Conservation (phyloP, 1,140 invertebrate species). For the Rhyzopertha dominica region DNA sequence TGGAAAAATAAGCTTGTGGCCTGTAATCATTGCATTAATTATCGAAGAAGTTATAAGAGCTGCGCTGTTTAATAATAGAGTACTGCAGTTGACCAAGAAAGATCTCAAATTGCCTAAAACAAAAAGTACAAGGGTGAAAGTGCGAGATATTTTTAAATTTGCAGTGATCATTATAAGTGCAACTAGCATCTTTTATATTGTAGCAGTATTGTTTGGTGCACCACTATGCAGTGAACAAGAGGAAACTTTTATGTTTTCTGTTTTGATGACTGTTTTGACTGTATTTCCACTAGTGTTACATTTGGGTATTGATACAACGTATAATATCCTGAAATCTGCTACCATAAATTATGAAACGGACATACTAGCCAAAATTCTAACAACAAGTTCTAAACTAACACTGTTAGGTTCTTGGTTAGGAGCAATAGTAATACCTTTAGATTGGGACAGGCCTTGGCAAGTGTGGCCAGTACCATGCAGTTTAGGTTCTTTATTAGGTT, state of each 20-base stretch:
- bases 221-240: slow-evolving; percentile 59
- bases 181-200: slow-evolving; percentile 52
- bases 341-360: slow-evolving; percentile 48
- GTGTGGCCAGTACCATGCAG: slow-evolving; percentile 74
- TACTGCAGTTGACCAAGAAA: too few relatives aligned
- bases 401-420: slow-evolving; percentile 84
- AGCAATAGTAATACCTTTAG: slow-evolving; percentile 80
- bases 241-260: slow-evolving; percentile 67
- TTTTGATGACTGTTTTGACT: slow-evolving; percentile 61
- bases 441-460: slow-evolving; percentile 91
- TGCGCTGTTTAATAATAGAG: too few relatives aligned
- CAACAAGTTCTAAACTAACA: slow-evolving; percentile 55
- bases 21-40: too few relatives aligned
- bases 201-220: slow-evolving; percentile 72
- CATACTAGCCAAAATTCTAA: slow-evolving; percentile 53
- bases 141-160: slow-evolving; percentile 45
- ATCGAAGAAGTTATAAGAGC: too few relatives aligned
- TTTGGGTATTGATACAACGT: slow-evolving; percentile 53
- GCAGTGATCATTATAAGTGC: slow-evolving; percentile 30
- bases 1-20: too few relatives aligned
- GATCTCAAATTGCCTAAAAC: too few relatives aligned
- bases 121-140: slow-evolving; percentile 16
- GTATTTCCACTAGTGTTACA: slow-evolving; percentile 60
- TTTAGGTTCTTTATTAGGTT: slow-evolving; percentile 64
- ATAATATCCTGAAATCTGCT: slow-evolving; percentile 51